Base-by-base conservation (phyloP, 2,797 vertebrate species). In the Huso huso region DNA sequence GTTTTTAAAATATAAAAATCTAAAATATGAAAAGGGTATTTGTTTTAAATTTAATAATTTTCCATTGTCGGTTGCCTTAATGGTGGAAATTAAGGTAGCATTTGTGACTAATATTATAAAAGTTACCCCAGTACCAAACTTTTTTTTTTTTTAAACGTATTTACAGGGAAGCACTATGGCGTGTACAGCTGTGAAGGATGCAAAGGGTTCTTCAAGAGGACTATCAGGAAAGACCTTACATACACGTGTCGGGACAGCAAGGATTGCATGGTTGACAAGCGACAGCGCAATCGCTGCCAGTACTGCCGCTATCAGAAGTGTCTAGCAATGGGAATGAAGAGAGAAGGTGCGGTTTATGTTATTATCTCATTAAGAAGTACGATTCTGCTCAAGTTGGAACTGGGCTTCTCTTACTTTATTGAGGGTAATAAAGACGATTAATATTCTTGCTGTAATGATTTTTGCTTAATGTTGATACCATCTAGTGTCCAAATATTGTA, bases 171-270 rank as follows among this genome's bases (percentile, higher is more conserved):
- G 81, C 96, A 98, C 82, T 92, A 92, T 10, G 89, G 95, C 0
- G 96, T 98, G 58, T 95, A 97, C 84, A 97, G 95, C 77, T 98
- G 96, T 12, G 96, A 97, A 77, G 96, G 96, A 68, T 97, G 95
- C 82, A 98, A 97, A 80, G 94, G 95, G 51, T 98, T 98, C 85
- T 98, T 98, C 79, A 98, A 98, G 80, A 87, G 95, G 71, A 97
- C 96, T 0, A 93, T 98, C 62, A 84, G 96, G 73, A 98, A 98
- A 81, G 96, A 97, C 84, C 90, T 98, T 76, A 88, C 92, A 83
- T 98, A 98, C 80, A 96, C 94, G 1, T 98, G 96, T 79, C 93
- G 96, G 48, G 96, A 98, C 74, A 96, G 91, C 76, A 97, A 97
- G 79, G 95, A 94, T 73, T 98, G 96, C 75, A 88, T 95, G 75